phyloP scores from a whole-genome alignment of 1,140 invertebrate species.

The Macrostomum lignano region DNA sequence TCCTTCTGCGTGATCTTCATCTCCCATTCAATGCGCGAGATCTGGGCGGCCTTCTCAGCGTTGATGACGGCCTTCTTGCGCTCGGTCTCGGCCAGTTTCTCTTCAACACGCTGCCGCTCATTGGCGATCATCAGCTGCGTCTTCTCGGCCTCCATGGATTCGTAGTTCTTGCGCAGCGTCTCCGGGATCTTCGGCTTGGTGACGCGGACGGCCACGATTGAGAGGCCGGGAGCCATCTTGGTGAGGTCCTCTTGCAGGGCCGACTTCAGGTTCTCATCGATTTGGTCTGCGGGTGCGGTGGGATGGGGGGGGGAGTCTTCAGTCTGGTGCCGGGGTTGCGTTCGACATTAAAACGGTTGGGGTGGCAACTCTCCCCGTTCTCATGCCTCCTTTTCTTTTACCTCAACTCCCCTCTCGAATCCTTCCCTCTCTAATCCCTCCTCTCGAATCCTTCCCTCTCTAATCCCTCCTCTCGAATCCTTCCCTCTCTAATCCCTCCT shows the following conservation, averaged over 20 bases:
- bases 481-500: too few species aligned
- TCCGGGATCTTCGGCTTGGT: constrained; percentile 76
- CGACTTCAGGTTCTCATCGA: constrained; percentile 60
- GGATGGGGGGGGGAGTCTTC: too few species aligned
- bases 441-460: too few species aligned
- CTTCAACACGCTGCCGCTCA: constrained; percentile 61
- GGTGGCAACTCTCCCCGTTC: too few species aligned
- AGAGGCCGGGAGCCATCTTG: constrained; percentile 50
- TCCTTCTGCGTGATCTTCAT: constrained; percentile 73
- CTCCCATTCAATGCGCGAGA: constrained; percentile 56
- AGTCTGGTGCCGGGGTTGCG: too few species aligned
- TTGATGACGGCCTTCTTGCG: constrained; percentile 56
- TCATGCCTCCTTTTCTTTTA: too few species aligned
- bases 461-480: too few species aligned
- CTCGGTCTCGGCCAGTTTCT: constrained; percentile 72
- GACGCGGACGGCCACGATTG: constrained; percentile 52
- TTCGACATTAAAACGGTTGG: too few species aligned
- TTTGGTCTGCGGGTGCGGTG: constrained; percentile 43
- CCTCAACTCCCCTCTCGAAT: too few species aligned
- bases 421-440: too few species aligned
- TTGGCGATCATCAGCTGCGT: constrained; percentile 56
- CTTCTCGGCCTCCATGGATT: constrained; percentile 63
- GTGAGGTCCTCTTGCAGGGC: constrained; percentile 52
- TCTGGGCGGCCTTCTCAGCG: constrained; percentile 54
- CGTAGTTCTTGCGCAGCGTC: constrained; percentile 60